Evolutionary conservation across 1,140 invertebrate genomes (phyloP).

Genomic region (Neodiprion pinetum): DNA sequence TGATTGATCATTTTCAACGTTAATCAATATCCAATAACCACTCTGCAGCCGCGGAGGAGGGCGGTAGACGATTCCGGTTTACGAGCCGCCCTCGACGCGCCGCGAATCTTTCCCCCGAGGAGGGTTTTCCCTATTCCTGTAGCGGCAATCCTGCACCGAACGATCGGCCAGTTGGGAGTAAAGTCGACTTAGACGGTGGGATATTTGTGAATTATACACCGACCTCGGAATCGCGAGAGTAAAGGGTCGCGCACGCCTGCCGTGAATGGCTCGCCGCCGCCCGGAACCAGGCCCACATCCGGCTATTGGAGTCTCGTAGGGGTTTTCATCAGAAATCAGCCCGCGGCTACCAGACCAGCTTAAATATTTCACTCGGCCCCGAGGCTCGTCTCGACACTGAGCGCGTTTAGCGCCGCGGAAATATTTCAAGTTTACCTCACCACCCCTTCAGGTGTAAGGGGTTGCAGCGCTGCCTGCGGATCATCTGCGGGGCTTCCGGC

Average conservation of each 20-base stretch:
- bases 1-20: background rate
- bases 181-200: background rate
- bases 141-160: too few species aligned
- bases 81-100: too few species aligned
- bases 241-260: background rate
- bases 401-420: background rate
- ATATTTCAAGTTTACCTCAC: background rate
- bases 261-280: slow-evolving; percentile 19
- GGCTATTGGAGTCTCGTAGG: slow-evolving; percentile 29
- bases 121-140: too few species aligned
- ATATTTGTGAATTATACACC: background rate
- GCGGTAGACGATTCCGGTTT: too few species aligned
- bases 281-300: background rate
- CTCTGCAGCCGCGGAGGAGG: too few species aligned
- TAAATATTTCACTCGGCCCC: slow-evolving; percentile 46
- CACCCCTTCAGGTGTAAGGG: background rate
- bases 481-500: too few species aligned
- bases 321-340: slow-evolving; percentile 48
- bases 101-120: too few species aligned
- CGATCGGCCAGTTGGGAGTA: too few species aligned
- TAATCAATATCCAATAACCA: background rate
- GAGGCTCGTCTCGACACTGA: background rate
- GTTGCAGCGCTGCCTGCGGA: too few species aligned
- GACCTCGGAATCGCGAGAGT: background rate
- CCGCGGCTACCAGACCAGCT: slow-evolving; percentile 43